Base-by-base conservation (phyloP, 1,140 invertebrate genomes). In the Pinna nobilis region DNA sequence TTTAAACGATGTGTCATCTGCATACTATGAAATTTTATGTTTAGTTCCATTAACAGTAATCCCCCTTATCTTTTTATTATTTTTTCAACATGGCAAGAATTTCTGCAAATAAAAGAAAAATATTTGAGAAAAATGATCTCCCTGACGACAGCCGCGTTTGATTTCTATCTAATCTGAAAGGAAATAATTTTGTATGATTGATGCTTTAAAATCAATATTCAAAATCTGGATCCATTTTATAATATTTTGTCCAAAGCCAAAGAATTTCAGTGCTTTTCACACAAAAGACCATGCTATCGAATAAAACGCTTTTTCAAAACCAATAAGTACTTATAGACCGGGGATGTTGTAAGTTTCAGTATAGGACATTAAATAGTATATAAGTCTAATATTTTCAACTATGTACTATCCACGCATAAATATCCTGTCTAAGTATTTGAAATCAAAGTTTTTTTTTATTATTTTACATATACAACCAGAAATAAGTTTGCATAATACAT, bases 351-450 rank as follows among this genome's bases (percentile, higher is more conserved):
- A n/a, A 2, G 20, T 18, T 33, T 51, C 49, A 11, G 64, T 66
- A 18, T 66, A 49, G 23, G 32, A 37, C 2, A 66, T 51, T 50
- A 66, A 7, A 41, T 66, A 18, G 41, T 41, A 63, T 41, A 20
- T n/a, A 11, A 53, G 23, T 28, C 51, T 53, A 23, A 23, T 53
- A 13, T 28, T 60, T 15, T 60, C 44, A 9, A 41, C 64, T 28
- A 66, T 66, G 49, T 66, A 66, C 35, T 47, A 15, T 51, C 49
- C 64, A 20, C 25, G n/a, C n/a, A 28, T 51, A 66, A 3, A 51
- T 51, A 66, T 50, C 64, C 64, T n/a, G 44, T n/a, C 33, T 66
- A 47, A 25, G 44, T 33, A 50, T 49, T 32, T n/a, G 44, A 51
- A 51, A 66, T 66, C 9, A 66, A 66, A n/a, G 9, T 11, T 25